A percentile compares a stretch with the other conserved stretches of the same genome.
These are phyloP conservation scores for Diadumene lineata DNA, from an alignment of 92 coral and sea anemone genomes.

Conservation along the genomic window DNA sequence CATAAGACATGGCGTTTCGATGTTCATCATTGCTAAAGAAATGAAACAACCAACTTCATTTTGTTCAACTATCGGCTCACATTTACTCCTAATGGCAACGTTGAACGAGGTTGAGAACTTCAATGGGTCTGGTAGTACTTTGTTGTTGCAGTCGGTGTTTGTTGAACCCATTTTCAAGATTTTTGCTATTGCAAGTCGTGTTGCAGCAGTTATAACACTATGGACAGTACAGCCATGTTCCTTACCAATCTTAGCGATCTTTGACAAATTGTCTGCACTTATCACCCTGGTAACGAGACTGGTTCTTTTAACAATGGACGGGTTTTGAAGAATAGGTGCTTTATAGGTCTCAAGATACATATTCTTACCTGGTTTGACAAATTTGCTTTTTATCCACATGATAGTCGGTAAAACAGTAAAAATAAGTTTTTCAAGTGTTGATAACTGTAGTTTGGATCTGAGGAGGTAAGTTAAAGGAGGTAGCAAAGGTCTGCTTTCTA, in stretches of 20 bases:
- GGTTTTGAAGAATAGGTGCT: conserved; percentile 22
- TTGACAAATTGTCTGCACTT: conserved; percentile 12
- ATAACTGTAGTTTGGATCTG: background rate
- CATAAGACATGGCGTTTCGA: conserved; percentile 4
- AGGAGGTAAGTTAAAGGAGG: conserved; percentile 12
- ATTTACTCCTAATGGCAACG: conserved; percentile 22
- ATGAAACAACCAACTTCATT: conserved; percentile 30
- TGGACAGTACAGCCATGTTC: conserved; percentile 27
- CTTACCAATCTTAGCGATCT: conserved; percentile 22
- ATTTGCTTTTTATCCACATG: background rate
- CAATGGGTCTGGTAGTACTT: background rate
- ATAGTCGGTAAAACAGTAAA: conserved; percentile 5
- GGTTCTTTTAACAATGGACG: conserved; percentile 28
- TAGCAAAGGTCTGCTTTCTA: conserved; percentile 23
- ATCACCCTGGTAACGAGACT: conserved; percentile 20
- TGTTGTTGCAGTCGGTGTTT: too few species aligned
- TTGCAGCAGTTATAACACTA: conserved; percentile 42
- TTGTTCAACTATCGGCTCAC: conserved; percentile 17
- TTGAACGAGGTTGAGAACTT: conserved; percentile 18
- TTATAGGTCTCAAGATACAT: conserved; percentile 18
- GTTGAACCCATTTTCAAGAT: conserved; percentile 24
- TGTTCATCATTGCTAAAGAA: background rate
- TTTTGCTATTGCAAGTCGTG: conserved; percentile 40
- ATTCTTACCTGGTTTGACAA: conserved; percentile 14
- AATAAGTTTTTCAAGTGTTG: background rate